These are phyloP conservation scores for Castor canadensis DNA, from an alignment of 2,113 vertebrate genomes.

Conservation along the genomic window DNA sequence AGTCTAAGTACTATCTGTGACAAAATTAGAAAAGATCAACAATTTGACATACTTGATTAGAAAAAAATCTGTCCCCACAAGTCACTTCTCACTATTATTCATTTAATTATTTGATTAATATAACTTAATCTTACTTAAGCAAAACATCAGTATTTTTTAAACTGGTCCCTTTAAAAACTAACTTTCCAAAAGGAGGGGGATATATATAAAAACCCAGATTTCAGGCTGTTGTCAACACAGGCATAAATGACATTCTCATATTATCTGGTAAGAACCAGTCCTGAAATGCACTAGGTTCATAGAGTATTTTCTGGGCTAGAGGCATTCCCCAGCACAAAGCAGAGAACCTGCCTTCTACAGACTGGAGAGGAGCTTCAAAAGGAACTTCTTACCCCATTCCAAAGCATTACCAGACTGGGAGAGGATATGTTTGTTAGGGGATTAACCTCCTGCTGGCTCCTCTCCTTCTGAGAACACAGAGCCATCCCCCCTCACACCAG, in stretches of 20 bases:
- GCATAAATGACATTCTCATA: neutral
- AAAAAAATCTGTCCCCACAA: slow-evolving; percentile 38
- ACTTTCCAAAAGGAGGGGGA: neutral
- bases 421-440: slow-evolving; percentile 84
- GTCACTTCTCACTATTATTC: neutral
- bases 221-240: neutral
- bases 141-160: slow-evolving; percentile 47
- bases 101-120: neutral
- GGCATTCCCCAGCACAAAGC: slow-evolving; percentile 53
- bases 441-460: slow-evolving; percentile 81
- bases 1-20: neutral
- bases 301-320: neutral
- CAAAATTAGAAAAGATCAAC: neutral
- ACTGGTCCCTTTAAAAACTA: no score
- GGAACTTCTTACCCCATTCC: slow-evolving; percentile 77
- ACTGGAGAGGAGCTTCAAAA: slow-evolving; percentile 80
- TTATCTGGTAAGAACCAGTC: neutral
- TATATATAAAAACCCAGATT: slow-evolving; percentile 13
- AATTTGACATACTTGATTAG: neutral
- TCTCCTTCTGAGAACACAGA: slow-evolving; percentile 73
- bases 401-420: slow-evolving; percentile 73
- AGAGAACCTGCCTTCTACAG: slow-evolving; percentile 63
- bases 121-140: neutral
- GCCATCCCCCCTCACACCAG: slow-evolving; percentile 14
- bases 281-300: slow-evolving; percentile 4